Evolutionary conservation across 2,113 vertebrate species (phyloP), one percentile per base, ranked within the genome.

Genomic region (Speoplatyrhinus poulsoni): DNA sequence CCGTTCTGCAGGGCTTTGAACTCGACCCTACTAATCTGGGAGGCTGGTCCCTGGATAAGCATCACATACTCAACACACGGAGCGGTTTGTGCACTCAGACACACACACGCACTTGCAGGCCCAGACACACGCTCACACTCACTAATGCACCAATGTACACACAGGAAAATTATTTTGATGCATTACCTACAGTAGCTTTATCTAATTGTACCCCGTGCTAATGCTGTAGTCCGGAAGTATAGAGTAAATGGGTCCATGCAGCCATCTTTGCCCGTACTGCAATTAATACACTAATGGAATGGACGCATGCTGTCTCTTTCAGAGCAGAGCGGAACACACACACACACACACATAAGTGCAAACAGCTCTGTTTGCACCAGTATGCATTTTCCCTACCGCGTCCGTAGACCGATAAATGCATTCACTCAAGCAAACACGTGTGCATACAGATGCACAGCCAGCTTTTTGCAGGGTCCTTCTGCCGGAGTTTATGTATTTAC

Each of bases 41-140:
- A 0, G 95, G 97, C 61, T 99, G 98, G 98, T 98, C 96, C 9
- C 91, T 99, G 81, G 93, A 99, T 88, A 99, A 98, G 74, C 98
- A 99, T 79, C 97, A 99, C 53, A 93, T 96, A 10, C 95, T 99
- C 60, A 99, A 99, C 62, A 92, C 96, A 60, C 96, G 94, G 87
- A 98, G 95, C 46, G 95, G 96, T 99, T 91, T 8, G 94, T 86
- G 50, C 19, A 36, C 26, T 53, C 47, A 46, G 16, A 61, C 49
- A 41, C 32, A 12, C 32, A 46, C 57, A 55, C 13, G 62, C 53
- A 60, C 54, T 16, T 50, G 54, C 33, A 5, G 9, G 13, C 26
- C 36, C 19, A 48, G 7, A 58, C 19, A 59, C 54, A 12, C 54
- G n/a, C 16, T 11, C 19, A n/a, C 41, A 46, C 33, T 32, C 60